A percentile compares a stretch with the other conserved stretches of the same genome.
These are phyloP conservation scores for Euborellia annulipes DNA, from an alignment of 1,140 invertebrate species.

Conservation along the genomic window DNA sequence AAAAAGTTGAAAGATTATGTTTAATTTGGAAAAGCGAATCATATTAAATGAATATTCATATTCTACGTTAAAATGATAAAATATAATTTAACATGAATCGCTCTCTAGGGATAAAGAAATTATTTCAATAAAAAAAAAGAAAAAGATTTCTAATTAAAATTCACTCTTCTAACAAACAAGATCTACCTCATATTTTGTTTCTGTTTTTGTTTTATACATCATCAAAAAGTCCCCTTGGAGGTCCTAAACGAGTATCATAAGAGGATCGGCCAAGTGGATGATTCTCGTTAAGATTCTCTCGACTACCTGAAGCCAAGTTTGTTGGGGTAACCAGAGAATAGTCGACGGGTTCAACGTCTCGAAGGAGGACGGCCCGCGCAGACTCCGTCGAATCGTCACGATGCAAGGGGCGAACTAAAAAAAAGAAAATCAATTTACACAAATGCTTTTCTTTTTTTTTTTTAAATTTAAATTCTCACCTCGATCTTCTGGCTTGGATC, in stretches of 20 bases:
- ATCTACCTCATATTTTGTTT: not conserved
- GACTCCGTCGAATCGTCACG: conserved; percentile 38
- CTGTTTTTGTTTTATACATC: conserved; percentile 41
- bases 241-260: conserved; percentile 28
- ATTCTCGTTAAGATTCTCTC: too few relatives aligned
- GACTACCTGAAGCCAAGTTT: conserved; percentile 12
- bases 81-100: too few relatives aligned
- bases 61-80: too few relatives aligned
- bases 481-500: conserved; percentile 34
- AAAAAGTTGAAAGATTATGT: too few relatives aligned
- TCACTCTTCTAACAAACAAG: too few relatives aligned
- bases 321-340: conserved; percentile 31
- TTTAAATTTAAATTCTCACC: conserved; percentile 20
- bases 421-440: not conserved
- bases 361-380: conserved; percentile 40
- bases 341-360: conserved; percentile 44
- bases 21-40: too few relatives aligned
- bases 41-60: too few relatives aligned
- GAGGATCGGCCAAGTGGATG: too few relatives aligned
- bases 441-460: too few relatives aligned
- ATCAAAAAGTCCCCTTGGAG: conserved; percentile 69
- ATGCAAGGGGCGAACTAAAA: conserved; percentile 29
- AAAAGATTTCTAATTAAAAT: too few relatives aligned
- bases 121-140: too few relatives aligned
- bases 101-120: too few relatives aligned